Conservation (phyloP, 1,140 invertebrate genomes). For the Ptiloglossa arizonensis region DNA sequence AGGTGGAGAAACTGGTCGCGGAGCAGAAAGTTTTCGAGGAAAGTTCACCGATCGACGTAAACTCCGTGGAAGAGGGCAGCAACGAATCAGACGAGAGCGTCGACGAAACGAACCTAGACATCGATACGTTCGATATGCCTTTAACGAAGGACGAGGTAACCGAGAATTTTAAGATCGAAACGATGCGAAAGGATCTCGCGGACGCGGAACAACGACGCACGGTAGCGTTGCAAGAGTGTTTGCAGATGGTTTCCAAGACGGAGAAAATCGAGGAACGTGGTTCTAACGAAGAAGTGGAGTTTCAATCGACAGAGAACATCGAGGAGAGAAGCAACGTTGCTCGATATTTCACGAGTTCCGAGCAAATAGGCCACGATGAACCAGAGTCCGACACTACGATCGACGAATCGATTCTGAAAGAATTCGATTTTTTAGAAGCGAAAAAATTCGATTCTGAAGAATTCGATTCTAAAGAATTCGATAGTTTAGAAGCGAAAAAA, state of each 20-base stretch:
- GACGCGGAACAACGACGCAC: conserved; percentile 27
- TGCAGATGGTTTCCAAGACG: conserved; percentile 9
- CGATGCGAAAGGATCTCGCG: background rate
- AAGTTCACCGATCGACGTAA: background rate
- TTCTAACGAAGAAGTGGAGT: background rate
- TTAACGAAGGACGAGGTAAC: conserved; percentile 52
- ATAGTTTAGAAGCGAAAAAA: too few relatives aligned
- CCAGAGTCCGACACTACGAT: background rate
- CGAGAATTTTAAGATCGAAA: conserved; percentile 47
- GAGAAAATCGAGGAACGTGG: conserved; percentile 4
- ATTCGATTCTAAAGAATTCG: too few relatives aligned
- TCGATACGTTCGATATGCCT: conserved; percentile 43
- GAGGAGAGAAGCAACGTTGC: conserved; percentile 5
- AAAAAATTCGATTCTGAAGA: background rate
- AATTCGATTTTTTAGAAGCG: too few relatives aligned
- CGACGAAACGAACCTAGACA: background rate
- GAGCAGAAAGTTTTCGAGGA: conserved; percentile 20
- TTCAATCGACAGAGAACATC: background rate
- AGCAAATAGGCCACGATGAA: background rate
- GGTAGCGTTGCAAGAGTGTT: conserved; percentile 36
- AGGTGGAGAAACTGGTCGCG: conserved; percentile 46
- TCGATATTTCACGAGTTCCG: background rate
- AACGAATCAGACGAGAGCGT: conserved; percentile 34
- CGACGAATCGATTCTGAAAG: background rate
- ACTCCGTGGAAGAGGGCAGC: background rate